Evolutionary conservation across 2,113 vertebrate genomes (phyloP), one percentile per base, ranked within the genome.

Genomic region (Eonycteris spelaea): DNA sequence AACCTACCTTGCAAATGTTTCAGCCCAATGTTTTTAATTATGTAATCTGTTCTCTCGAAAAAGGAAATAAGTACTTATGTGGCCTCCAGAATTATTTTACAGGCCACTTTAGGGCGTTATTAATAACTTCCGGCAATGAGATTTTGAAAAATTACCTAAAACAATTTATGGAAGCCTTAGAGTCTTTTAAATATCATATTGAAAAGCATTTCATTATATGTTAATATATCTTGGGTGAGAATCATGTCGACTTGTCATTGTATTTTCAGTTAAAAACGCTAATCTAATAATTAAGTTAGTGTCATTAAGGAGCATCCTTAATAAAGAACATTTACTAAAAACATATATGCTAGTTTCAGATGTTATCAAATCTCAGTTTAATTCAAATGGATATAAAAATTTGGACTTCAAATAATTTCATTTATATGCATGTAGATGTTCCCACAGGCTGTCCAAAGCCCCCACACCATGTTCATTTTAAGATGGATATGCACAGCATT

Each of bases 1-100:
- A 82, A 90, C 43, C 43, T 91, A 48, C 28, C 84, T 95, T 79
- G 77, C 21, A 87, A 97, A 90, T 59, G 18, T 71, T 94, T 79
- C 71, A 78, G 57, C 10, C 86, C 33, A 28, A 33, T 8, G 0
- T 11, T 77, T 68, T 65, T 74, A 88, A 78, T 87, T 74, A 28
- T 89, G 28, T 51, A 45, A 13, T 88, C 67, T 84, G 12, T 77
- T 80, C 77, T 96, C 83, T 59, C 83, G 21, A 78, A 92, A 97
- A 61, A 86, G 63, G 55, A 96, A 95, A 80, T 0, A 75, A 33
- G 85, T 30, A 40, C 2, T 53, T 48, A 33, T 6, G n/a, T 14
- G 21, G 24, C 13, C 26, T 80, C 68, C 38, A 78, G 57, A 78
- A 40, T 38, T 71, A 63, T n/a, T 86, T 82, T 33, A 43, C 45